phyloP scores from a whole-genome alignment of 1,140 invertebrate species.

The Muscidifurax raptorellus region DNA sequence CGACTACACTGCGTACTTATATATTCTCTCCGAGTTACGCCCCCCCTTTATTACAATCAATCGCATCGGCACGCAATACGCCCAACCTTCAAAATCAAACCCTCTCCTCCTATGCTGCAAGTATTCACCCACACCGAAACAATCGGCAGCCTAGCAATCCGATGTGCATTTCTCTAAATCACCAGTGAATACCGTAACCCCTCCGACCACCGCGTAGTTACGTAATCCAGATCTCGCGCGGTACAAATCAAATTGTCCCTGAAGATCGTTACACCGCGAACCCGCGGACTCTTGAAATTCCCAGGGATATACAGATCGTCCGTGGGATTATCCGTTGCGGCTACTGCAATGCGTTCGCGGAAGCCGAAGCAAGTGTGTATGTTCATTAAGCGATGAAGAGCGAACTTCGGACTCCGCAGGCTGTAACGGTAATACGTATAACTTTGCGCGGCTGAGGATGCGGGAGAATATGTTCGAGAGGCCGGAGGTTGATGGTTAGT shows the following conservation, averaged over 20 bases:
- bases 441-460: background rate
- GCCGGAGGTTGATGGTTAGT: no score
- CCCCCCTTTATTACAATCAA: no score
- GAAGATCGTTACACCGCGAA: background rate
- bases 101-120: no score
- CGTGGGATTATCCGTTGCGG: background rate
- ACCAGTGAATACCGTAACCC: background rate
- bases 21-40: no score
- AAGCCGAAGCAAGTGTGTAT: background rate
- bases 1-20: background rate
- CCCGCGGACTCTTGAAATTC: slow-evolving; percentile 2
- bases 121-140: background rate
- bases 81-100: no score
- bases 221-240: background rate
- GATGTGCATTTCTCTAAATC: background rate
- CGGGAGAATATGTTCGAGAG: no score
- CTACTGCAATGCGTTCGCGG: background rate
- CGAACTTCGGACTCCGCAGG: background rate
- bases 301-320: background rate
- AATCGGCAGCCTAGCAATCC: background rate
- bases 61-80: no score
- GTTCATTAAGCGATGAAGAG: background rate
- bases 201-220: background rate
- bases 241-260: background rate
- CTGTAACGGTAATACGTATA: background rate